Percentiles rank a stretch among this genome's conserved stretches.
These are phyloP conservation scores for Nomada hirtipes DNA, from an alignment of 2,888 invertebrate genomes.

Conservation along the genomic window DNA sequence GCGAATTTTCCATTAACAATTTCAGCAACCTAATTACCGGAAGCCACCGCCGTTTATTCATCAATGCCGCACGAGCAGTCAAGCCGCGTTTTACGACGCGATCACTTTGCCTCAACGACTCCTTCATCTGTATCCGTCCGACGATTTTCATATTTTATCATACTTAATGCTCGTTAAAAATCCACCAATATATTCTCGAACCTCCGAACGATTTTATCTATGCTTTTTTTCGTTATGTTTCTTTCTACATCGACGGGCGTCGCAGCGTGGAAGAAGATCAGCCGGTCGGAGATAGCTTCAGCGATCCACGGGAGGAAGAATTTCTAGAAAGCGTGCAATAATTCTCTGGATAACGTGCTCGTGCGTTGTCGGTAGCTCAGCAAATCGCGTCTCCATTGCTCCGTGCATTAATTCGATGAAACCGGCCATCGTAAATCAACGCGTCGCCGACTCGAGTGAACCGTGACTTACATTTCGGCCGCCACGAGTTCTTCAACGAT, in stretches of 20 bases:
- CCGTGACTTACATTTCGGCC: constrained; percentile 58
- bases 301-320: constrained; percentile 41
- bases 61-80: constrained; percentile 1
- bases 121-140: not conserved
- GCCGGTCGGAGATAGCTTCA: constrained; percentile 8
- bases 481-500: constrained; percentile 57
- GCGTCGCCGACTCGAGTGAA: constrained; percentile 36
- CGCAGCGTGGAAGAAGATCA: not conserved
- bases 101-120: not conserved
- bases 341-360: constrained; percentile 14
- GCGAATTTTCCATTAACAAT: constrained; percentile 24
- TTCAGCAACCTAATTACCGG: constrained; percentile 38
- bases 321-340: constrained; percentile 54
- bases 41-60: constrained; percentile 12
- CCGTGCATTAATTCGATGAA: constrained; percentile 64
- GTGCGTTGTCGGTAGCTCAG: constrained; percentile 28
- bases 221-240: not conserved
- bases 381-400: constrained; percentile 36
- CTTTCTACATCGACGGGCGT: not conserved
- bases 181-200: not conserved
- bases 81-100: not conserved
- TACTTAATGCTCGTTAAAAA: not conserved
- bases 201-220: no score
- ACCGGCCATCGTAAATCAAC: constrained; percentile 65
- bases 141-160: not conserved